Evolutionary conservation across 2,797 vertebrate genomes (phyloP), one percentile per base, ranked within the genome.

Genomic region (Paramormyrops hopkinsi): DNA sequence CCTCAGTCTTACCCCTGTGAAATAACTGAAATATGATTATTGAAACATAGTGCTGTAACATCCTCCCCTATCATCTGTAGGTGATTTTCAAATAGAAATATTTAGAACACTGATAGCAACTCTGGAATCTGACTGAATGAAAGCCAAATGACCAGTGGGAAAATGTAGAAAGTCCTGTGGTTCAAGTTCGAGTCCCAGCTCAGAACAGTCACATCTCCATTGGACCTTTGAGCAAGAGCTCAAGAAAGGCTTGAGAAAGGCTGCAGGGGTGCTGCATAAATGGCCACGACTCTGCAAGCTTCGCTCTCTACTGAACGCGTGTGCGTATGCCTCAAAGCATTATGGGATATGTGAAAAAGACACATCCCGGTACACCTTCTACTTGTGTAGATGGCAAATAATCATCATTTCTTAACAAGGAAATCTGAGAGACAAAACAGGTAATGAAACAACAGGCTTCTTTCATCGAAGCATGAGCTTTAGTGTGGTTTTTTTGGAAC

Each of bases 401-500:
- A 41, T 37, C 69, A 73, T 73, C 12, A 73, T 73, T 73, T 37
- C 33, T 17, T 76, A 76, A 37, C 14, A 19, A 17, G 69, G 12
- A 88, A 88, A 69, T 88, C 41, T 48, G 87, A 69, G 12, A 86
- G 2, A 41, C 22, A 33, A 41, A 19, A 19, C 22, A 59, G 85
- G 33, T n/a, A 33, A 29, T 17, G 12, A 87, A 87, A 54, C 85
- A 17, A 12, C 19, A 48, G 2, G 59, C 4, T 59, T 6, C 11
- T n/a, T 25, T 65, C 87, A 17, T 48, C 29, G 25, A 50, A 69
- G 56, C 9, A 14, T 44, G 59, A 48, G 44, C 8, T n/a, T 29
- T 44, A 12, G 12, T 29, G 46, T 88, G 37, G 4, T 25, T n/a
- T 41, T 54, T 48, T 19, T 69, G 90, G 87, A 90, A 92, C 94